Conservation (phyloP, 1,140 invertebrate genomes). For the Leptonema lineaticorne region DNA sequence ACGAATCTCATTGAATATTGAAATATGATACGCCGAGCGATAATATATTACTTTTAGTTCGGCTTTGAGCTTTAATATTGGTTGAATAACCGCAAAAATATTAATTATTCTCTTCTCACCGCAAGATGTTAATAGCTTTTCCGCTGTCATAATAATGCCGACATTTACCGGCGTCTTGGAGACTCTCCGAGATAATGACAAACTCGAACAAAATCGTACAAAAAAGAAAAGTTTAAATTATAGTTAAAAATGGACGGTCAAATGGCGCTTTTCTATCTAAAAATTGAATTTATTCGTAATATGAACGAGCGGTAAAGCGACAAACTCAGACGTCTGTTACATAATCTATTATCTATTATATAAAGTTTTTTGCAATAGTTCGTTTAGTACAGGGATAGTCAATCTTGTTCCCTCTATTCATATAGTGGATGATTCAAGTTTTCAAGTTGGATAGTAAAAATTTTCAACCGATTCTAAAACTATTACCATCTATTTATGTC, state of each 20-base stretch:
- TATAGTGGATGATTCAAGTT: no score
- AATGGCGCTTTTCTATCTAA: neutral
- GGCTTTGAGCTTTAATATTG: neutral
- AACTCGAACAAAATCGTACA: slow-evolving; percentile 5
- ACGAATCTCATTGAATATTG: neutral
- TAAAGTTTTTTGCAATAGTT: no score
- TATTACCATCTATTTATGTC: no score
- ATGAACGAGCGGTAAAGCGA: neutral
- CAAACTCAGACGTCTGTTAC: neutral
- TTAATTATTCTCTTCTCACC: slow-evolving; percentile 11
- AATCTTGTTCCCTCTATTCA: no score
- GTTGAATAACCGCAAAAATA: slow-evolving; percentile 18
- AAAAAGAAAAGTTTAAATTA: neutral
- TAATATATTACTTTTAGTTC: neutral
- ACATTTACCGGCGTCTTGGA: slow-evolving; percentile 8
- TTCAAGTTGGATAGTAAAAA: no score
- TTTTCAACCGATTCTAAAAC: no score
- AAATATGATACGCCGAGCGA: neutral
- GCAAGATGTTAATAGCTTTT: slow-evolving; percentile 2
- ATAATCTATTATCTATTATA: no score
- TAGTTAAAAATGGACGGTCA: neutral
- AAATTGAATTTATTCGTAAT: neutral
- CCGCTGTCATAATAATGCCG: slow-evolving; percentile 4
- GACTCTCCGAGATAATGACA: slow-evolving; percentile 3
- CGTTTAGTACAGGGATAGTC: no score